Evolutionary conservation across 2,797 vertebrate genomes (phyloP).

Genomic region (Sternotherus odoratus): DNA sequence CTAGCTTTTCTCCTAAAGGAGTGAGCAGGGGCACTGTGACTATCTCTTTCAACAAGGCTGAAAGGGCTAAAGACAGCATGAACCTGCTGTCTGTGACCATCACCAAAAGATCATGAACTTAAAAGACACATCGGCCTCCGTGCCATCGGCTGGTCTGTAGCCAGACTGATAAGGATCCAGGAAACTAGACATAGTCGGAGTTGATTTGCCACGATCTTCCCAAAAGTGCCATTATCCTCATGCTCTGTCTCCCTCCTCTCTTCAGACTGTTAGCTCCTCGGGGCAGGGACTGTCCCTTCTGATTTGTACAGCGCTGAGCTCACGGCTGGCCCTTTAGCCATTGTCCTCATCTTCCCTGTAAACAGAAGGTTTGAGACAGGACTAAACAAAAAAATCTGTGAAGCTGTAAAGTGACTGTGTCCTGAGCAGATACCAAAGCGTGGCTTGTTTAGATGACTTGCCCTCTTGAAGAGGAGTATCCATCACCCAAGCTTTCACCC

Average conservation of each 20-base stretch:
- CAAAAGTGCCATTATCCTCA: background rate
- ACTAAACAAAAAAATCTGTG: background rate
- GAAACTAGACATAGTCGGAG: background rate
- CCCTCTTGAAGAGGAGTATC: background rate
- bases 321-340: background rate
- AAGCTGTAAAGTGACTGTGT: background rate
- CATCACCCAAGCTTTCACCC: fast-evolving
- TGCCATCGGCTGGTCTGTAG: background rate
- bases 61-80: background rate
- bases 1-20: background rate
- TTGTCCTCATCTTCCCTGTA: background rate
- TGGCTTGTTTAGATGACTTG: background rate
- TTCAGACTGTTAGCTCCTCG: background rate
- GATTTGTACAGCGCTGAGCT: background rate
- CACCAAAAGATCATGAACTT: background rate
- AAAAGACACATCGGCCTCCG: background rate
- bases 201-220: background rate
- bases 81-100: background rate
- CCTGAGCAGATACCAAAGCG: background rate
- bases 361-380: background rate
- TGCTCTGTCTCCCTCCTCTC: no score
- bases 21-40: background rate
- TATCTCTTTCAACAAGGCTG: background rate
- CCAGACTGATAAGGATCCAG: background rate
- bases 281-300: background rate